These are phyloP conservation scores for Allacma fusca DNA, from an alignment of 2,888 invertebrate genomes.

Conservation along the genomic window DNA sequence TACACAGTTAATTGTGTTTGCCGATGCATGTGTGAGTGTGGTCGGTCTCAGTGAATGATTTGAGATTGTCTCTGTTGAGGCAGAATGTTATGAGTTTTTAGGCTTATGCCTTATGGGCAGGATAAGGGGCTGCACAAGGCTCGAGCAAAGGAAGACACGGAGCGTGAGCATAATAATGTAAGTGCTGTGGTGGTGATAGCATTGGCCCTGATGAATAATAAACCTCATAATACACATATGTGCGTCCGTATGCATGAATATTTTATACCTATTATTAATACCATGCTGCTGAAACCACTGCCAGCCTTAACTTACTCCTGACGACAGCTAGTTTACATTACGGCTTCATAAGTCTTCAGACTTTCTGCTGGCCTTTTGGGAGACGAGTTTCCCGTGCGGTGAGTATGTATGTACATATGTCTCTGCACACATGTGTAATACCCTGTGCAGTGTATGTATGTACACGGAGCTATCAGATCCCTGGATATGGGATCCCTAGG, in stretches of 20 bases:
- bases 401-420: too few species aligned
- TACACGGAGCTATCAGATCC: background rate
- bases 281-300: background rate
- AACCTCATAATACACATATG: too few species aligned
- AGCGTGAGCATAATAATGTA: constrained; percentile 31
- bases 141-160: constrained; percentile 7
- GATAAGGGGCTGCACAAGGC: constrained; percentile 18
- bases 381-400: background rate
- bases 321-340: background rate
- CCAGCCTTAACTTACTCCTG: background rate
- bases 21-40: constrained; percentile 37
- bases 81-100: constrained; percentile 22
- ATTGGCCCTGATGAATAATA: constrained; percentile 33
- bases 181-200: constrained; percentile 27
- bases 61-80: constrained; percentile 31
- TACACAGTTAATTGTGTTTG: constrained; percentile 26
- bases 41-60: constrained; percentile 39
- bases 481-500: background rate
- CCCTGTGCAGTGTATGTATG: too few species aligned
- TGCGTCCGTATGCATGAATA: too few species aligned
- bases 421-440: too few species aligned
- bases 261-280: background rate
- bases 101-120: background rate
- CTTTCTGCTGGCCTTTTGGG: constrained; percentile 7
- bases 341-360: background rate